Conservation (phyloP, 2,888 invertebrate species). For the Mycogona germanica region DNA sequence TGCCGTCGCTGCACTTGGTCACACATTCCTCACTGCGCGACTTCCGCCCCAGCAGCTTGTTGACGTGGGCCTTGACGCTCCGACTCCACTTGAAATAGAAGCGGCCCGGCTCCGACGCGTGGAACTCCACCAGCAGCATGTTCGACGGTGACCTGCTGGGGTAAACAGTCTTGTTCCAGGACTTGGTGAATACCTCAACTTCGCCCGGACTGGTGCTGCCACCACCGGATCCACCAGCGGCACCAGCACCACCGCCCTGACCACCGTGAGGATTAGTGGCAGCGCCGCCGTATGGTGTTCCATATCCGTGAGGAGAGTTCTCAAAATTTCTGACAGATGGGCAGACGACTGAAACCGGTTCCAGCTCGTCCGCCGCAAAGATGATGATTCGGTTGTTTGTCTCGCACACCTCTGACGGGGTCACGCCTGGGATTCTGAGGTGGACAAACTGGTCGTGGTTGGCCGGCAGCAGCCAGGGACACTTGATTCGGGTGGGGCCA, state of each 20-base stretch:
- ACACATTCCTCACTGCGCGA: conserved; percentile 23
- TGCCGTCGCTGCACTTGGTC: conserved; percentile 31
- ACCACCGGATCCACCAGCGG: not conserved
- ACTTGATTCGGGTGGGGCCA: conserved; percentile 33
- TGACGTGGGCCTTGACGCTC: conserved; percentile 42
- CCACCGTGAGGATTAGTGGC: conserved; percentile 45
- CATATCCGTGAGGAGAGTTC: not conserved
- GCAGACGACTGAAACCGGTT: conserved; percentile 19
- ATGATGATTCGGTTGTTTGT: conserved; percentile 58
- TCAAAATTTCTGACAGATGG: not conserved
- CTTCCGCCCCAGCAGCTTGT: conserved; percentile 24
- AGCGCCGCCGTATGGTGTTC: conserved; percentile 35
- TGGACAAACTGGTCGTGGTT: conserved; percentile 25
- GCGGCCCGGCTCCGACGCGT: conserved; percentile 57
- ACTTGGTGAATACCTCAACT: conserved; percentile 58
- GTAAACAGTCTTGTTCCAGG: conserved; percentile 43
- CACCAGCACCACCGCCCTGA: conserved; percentile 38
- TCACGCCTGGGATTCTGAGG: conserved; percentile 24
- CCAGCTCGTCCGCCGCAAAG: conserved; percentile 39
- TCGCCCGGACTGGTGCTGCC: conserved; percentile 14
- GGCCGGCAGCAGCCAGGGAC: conserved; percentile 26
- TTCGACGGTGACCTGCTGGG: conserved; percentile 36
- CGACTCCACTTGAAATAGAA: conserved; percentile 68
- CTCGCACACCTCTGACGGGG: conserved; percentile 41
- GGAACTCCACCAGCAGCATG: conserved; percentile 55